Evolutionary conservation across 2,797 vertebrate genomes (phyloP), one percentile per base, ranked within the genome.

Genomic region (Argyrosomus regius): DNA sequence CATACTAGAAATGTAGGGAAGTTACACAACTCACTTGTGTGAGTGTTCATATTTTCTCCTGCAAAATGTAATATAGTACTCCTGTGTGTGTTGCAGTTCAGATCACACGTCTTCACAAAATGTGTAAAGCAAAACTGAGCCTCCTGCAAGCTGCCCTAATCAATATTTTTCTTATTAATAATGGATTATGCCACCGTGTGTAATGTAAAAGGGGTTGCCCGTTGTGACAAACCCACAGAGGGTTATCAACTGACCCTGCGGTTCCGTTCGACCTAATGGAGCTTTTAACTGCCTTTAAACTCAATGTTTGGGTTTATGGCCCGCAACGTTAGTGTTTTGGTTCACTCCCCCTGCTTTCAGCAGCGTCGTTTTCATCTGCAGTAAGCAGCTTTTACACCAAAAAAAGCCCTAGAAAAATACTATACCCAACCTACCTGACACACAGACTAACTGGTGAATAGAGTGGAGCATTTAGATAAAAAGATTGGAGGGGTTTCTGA

Each of bases 41-140:
- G 17, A 50, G 31, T 45, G 58, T 70, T 74, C 60, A 8, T 16
- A 57, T 78, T 65, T 64, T 53, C 24, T 76, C 24, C n/a, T 35
- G 11, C 20, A 63, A 62, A 31, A 72, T 75, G 6, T 63, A 49
- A 66, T 72, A 24, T 57, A 53, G 18, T 65, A 31, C 39, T n/a
- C 26, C 26, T 28, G 22, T 53, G 24, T 59, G 48, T 17, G 6
- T 52, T 68, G 41, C 20, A 11, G 22, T 49, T 69, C 35, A 31
- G 18, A 31, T 4, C 24, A 62, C 26, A 28, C 18, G 22, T 18
- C 31, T 50, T 67, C 28, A 28, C 3, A 71, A 18, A 31, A 69
- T 2, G 3, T 53, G 67, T 58, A 48, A 60, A 39, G 6, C 35
- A 67, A 65, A 66, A 5, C 39, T 2, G 14, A 49, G 39, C 28